These are phyloP conservation scores for Ectemnius continuus DNA, from an alignment of 2,888 invertebrate species.

Conservation along the genomic window DNA sequence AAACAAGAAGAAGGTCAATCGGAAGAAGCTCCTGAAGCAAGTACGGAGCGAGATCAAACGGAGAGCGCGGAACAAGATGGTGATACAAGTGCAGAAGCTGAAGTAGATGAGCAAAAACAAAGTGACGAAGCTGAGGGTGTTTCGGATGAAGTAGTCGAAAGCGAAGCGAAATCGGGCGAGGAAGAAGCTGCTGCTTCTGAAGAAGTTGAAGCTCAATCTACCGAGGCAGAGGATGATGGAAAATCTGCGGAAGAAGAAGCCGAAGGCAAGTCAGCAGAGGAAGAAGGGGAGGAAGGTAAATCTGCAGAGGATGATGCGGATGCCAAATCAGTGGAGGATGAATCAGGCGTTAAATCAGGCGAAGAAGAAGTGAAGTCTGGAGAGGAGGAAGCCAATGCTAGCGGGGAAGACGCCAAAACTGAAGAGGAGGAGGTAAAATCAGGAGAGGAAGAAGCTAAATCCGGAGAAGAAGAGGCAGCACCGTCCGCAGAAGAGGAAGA, in stretches of 20 bases:
- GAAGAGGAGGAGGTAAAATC: slow-evolving; percentile 36
- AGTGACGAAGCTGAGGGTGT: slow-evolving; percentile 26
- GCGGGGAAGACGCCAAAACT: slow-evolving; percentile 47
- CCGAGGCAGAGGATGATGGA: slow-evolving; percentile 20
- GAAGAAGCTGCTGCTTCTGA: slow-evolving; percentile 30
- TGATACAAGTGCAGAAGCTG: slow-evolving; percentile 38
- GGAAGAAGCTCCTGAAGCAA: slow-evolving; percentile 46
- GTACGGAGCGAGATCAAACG: slow-evolving; percentile 50
- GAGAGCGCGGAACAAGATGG: slow-evolving; percentile 42
- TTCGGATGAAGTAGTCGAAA: slow-evolving; percentile 26
- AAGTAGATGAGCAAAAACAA: slow-evolving; percentile 9
- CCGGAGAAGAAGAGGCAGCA: slow-evolving; percentile 21
- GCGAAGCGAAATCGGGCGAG: slow-evolving; percentile 38
- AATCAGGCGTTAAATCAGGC: slow-evolving; percentile 33
- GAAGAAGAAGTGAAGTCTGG: slow-evolving; percentile 29
- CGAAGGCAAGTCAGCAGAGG: slow-evolving; percentile 38
- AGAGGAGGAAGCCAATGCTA: slow-evolving; percentile 19
- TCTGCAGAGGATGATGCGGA: slow-evolving; percentile 32
- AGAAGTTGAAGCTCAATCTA: slow-evolving; percentile 26
- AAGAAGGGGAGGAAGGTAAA: slow-evolving; percentile 32
- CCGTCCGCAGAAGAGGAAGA: slow-evolving; percentile 32
- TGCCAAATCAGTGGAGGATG: slow-evolving; percentile 11
- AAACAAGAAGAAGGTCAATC: slow-evolving; percentile 60
- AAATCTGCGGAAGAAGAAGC: slow-evolving; percentile 42
- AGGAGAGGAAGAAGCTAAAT: slow-evolving; percentile 32